phyloP scores from a whole-genome alignment of 2,113 vertebrate genomes.

The Formicarius rufipectus region DNA sequence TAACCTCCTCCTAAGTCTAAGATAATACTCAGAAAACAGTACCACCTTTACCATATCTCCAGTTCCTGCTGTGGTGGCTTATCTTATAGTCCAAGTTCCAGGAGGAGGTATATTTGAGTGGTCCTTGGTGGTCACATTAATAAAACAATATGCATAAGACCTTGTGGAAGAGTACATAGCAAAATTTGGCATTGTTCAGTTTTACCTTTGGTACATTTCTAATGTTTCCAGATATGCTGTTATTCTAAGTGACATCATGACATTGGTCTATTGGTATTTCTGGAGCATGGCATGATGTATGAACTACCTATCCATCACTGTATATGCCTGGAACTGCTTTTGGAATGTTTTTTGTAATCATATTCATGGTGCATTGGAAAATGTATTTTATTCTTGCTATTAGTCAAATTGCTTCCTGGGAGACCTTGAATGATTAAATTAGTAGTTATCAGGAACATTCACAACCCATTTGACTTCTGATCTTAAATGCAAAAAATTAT shows the following conservation, averaged over 20 bases:
- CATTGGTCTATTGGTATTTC: not conserved
- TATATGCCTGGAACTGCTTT: not conserved
- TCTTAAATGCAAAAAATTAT: not conserved
- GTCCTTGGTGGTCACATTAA: not conserved
- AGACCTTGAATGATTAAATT: not conserved
- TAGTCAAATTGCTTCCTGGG: not conserved
- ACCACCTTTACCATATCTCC: not conserved
- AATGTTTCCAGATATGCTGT: not conserved
- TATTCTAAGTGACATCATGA: not conserved
- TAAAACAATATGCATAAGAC: too few species aligned
- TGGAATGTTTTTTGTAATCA: not conserved
- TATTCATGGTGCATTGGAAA: not conserved
- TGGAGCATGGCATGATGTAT: not conserved
- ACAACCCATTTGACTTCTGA: not conserved
- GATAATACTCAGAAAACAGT: not conserved
- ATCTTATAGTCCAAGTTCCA: accelerated
- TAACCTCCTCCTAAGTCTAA: not conserved
- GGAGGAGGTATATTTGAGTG: not conserved
- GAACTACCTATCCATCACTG: not conserved
- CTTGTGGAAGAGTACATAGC: not conserved
- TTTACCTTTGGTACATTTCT: not conserved
- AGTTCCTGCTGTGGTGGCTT: not conserved
- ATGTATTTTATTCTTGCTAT: not conserved
- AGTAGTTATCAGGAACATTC: not conserved
- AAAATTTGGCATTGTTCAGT: not conserved